Conservation (phyloP, 2,113 vertebrate species). For the Aegithalos caudatus region DNA sequence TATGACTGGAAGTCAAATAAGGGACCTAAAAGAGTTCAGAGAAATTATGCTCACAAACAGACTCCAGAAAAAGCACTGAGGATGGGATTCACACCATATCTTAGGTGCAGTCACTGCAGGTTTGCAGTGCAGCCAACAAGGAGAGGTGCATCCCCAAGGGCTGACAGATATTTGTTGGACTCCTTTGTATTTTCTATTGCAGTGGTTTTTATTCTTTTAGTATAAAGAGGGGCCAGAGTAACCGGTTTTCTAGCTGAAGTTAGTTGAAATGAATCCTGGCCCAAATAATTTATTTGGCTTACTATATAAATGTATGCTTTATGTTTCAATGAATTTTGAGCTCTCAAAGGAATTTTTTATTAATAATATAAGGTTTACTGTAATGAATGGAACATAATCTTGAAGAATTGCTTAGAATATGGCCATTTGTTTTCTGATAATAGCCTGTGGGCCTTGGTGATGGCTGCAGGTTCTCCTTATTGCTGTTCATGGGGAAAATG, state of each 20-base stretch:
- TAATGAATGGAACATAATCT: slow-evolving; percentile 3
- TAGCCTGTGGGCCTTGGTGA: not conserved
- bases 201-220: not conserved
- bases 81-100: fast-evolving
- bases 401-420: not conserved
- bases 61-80: not conserved
- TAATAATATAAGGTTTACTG: not conserved
- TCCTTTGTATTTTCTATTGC: not conserved
- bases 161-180: not conserved
- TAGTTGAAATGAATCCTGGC: not conserved
- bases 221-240: not conserved
- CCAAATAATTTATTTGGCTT: not conserved
- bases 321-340: not conserved
- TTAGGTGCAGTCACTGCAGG: not conserved
- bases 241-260: not conserved
- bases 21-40: not conserved
- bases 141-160: not conserved
- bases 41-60: not conserved
- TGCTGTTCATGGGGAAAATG: not conserved
- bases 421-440: slow-evolving; percentile 4
- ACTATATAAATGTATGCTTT: not conserved
- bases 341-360: slow-evolving; percentile 1
- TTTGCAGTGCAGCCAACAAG: not conserved
- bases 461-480: not conserved
- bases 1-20: not conserved